These are phyloP conservation scores for Takifugu rubripes DNA, from an alignment of 2,797 vertebrate genomes.

Conservation along the genomic window DNA sequence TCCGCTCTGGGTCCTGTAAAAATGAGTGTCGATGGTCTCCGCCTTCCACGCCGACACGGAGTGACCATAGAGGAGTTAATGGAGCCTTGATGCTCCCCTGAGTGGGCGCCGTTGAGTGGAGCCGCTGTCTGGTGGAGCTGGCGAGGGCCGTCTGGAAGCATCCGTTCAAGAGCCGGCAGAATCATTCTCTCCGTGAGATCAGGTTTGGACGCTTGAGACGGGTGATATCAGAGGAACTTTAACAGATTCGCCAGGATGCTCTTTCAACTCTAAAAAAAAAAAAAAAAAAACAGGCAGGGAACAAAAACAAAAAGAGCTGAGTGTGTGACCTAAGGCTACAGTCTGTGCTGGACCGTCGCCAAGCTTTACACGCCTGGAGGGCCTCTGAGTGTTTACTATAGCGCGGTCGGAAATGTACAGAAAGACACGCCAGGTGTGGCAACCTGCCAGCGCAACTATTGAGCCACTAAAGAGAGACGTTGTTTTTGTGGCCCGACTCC, in stretches of 20 bases:
- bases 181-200: constrained; percentile 13
- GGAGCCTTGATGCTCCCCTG: constrained; percentile 34
- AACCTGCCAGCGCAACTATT: constrained; percentile 47
- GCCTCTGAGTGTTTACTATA: constrained; percentile 48
- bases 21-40: constrained; percentile 15
- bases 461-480: constrained; percentile 59
- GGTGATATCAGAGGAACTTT: constrained; percentile 20
- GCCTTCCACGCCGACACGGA: constrained; percentile 39
- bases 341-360: constrained; percentile 46
- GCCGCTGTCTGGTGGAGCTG: constrained; percentile 18
- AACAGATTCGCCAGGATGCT: constrained; percentile 32
- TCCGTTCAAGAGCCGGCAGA: constrained; percentile 9
- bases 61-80: constrained; percentile 31
- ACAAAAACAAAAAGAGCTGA: constrained; percentile 3
- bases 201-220: constrained; percentile 16
- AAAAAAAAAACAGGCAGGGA: constrained; percentile 4
- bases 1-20: no score
- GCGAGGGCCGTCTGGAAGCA: constrained; percentile 19
- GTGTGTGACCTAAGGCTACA: constrained; percentile 39
- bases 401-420: constrained; percentile 47
- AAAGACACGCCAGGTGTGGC: constrained; percentile 47
- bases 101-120: constrained; percentile 30
- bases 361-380: constrained; percentile 46
- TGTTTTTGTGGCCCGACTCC: constrained; percentile 41
- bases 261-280: constrained; percentile 17